Conservation (phyloP, 2,888 invertebrate species). For the Cistogaster globosa region DNA sequence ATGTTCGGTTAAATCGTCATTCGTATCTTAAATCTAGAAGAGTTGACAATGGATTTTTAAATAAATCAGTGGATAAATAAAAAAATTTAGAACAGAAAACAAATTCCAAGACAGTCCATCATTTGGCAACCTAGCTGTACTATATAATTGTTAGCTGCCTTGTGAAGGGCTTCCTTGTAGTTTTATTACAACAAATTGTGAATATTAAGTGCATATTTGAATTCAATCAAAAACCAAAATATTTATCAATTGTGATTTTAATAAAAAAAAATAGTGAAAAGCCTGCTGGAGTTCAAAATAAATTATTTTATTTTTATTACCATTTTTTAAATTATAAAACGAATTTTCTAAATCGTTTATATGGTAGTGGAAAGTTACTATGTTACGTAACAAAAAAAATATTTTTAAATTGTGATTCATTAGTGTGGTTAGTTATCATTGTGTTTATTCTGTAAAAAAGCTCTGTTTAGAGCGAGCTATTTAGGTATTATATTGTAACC, state of each 20-base stretch:
- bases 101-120: constrained; percentile 81
- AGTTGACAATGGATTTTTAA: constrained; percentile 28
- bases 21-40: constrained; percentile 45
- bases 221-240: background rate
- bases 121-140: constrained; percentile 81
- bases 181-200: constrained; percentile 73
- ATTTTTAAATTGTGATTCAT: constrained; percentile 17
- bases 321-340: background rate
- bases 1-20: constrained; percentile 53
- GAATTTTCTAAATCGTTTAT: background rate
- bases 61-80: constrained; percentile 28
- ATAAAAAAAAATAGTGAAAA: background rate
- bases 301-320: background rate
- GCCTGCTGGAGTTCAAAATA: background rate
- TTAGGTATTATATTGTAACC: too few relatives aligned
- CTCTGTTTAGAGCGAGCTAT: too few relatives aligned
- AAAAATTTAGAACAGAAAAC: constrained; percentile 13
- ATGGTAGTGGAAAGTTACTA: too few relatives aligned
- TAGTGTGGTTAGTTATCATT: constrained; percentile 4
- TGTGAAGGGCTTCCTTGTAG: constrained; percentile 83
- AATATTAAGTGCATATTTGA: background rate
- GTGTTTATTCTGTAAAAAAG: background rate
- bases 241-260: background rate
- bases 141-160: constrained; percentile 82
- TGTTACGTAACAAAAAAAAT: background rate